Evolutionary conservation across 2,888 invertebrate species (phyloP), one percentile per base, ranked within the genome.

Genomic region (Drosophila falleni): DNA sequence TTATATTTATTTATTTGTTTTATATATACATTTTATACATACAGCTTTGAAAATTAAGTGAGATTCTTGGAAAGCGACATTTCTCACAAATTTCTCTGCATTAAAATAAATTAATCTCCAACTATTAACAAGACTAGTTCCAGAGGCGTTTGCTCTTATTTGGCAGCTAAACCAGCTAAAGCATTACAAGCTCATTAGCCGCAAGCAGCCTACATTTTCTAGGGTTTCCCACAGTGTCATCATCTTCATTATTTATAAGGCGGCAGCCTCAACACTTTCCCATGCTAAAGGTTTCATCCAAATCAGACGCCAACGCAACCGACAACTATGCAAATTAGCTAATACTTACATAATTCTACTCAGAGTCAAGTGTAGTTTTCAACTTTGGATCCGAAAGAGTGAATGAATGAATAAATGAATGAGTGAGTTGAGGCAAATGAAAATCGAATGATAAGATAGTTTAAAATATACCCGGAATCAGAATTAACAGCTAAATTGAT

Each of bases 191-290:
- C 88, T 84, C 82, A 83, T 89, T 89, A 84, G 63, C 75, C 44
- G 15, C 44, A 42, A 89, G 72, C 75, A 81, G 72, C 84, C 84
- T 68, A 87, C 84, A 85, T 75, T 85, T 78, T 60, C 64, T 85
- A 79, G 67, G 86, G 86, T 87, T 84, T 84, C 89, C 84, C 84
- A 84, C 84, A 84, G 88, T 81, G 76, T 75, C 80, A 73, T 81
- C 82, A 81, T 73, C 68, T 39, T 47, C 16, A 55, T 59, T 66
- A 69, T 62, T 60, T 51, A 51, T 61, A 51, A 49, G 47, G 31
- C 56, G 50, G 53, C 61, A 39, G 66, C 71, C 68, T 62, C 84
- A 84, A 72, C 76, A 79, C 72, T 83, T 86, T 89, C 87, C 90
- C 89, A 89, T 68, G 77, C 80, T 58, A 44, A 59, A 35, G 81